Conservation (phyloP, 1,140 invertebrate genomes). For the Pissodes strobi region DNA sequence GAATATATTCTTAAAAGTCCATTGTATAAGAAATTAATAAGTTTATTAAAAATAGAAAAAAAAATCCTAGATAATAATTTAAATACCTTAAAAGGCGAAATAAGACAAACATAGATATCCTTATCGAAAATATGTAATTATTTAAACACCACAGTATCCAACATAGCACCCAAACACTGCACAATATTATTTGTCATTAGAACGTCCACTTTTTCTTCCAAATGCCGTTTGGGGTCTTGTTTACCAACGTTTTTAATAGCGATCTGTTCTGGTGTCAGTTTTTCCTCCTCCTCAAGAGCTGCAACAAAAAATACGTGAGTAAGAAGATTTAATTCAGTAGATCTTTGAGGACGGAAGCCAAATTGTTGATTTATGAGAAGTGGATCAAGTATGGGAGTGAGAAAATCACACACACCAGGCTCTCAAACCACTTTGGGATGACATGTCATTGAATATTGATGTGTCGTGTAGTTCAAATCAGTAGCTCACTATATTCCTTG, state of each 20-base stretch:
- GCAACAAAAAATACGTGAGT: too few species aligned
- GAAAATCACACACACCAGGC: too few species aligned
- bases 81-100: constrained; percentile 10
- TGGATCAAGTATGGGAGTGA: too few species aligned
- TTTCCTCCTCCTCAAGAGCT: constrained; percentile 98
- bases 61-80: background rate
- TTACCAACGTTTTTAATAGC: constrained; percentile 99
- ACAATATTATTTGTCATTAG: constrained; percentile 99
- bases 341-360: too few species aligned
- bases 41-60: constrained; percentile 6
- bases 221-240: constrained; percentile 99
- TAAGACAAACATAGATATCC: background rate
- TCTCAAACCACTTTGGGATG: too few species aligned
- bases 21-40: background rate
- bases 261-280: constrained; percentile 99
- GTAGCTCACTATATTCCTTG: too few species aligned
- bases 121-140: constrained; percentile 51
- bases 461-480: background rate
- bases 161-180: constrained; percentile 97
- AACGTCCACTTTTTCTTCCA: constrained; percentile 97
- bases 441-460: too few species aligned
- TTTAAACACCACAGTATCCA: constrained; percentile 96
- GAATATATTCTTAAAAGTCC: too few species aligned
- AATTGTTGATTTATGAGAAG: too few species aligned
- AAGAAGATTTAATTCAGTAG: background rate